Base-by-base conservation (phyloP, 2,888 invertebrate genomes). In the Meganola albula region DNA sequence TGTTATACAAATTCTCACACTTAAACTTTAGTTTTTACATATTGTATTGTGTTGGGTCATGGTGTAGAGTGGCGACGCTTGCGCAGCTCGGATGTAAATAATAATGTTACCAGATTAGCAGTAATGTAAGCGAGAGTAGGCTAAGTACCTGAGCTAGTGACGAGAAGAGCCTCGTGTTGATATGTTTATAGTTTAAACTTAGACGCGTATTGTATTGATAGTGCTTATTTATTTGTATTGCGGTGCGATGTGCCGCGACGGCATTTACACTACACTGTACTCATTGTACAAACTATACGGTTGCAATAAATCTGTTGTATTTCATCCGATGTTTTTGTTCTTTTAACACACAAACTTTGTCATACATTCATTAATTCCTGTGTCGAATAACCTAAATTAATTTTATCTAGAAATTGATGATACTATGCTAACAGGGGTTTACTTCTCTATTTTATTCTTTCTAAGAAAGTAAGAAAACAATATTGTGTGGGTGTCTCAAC, bases 121-220 rank as follows among this genome's bases (percentile, higher is more conserved):
- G 40, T 48, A 50, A 52, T 7, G 36, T 58, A 52, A 52, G 48
- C 40, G 44, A 48, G 43, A 51, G 48, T 72, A 71, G 67, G 31
- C 57, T 71, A 67, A 71, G 74, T 74, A 73, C 66, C 71, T 67
- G 72, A 69, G 57, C 55, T 59, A 58, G 40, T 45, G 30, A 43
- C 38, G 47, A n/a, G n/a, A n/a, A n/a, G n/a, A 44, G 48, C 44
- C 44, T 20, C n/a, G 8, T 20, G n/a, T 7, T 24, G 47, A 11
- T 42, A 48, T 20, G n/a, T n/a, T 44, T 50, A 40, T 50, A 42
- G 37, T 43, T 49, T 36, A 28, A 44, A 30, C 18, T 24, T 18
- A 40, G 24, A 33, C 13, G 11, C 26, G 18, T 32, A 40, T 37
- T 34, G 21, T 53, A 46, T 45, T 33, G 28, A 36, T 45, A 33